Conservation (phyloP, 2,797 vertebrate species). For the Zalophus californianus region DNA sequence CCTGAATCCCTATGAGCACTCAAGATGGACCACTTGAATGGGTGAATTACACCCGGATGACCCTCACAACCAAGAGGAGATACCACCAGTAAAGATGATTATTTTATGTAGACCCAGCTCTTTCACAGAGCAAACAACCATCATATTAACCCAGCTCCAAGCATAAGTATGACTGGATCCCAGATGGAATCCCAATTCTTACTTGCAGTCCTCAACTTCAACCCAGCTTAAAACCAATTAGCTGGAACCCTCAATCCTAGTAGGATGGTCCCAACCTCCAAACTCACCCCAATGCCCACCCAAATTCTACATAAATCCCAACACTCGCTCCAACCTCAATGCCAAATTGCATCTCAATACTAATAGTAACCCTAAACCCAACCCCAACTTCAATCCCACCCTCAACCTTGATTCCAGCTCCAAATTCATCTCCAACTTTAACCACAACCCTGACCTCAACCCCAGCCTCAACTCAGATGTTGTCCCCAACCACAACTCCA, state of each 20-base stretch:
- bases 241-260: background rate
- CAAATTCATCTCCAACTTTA: background rate
- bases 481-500: background rate
- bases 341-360: background rate
- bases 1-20: background rate
- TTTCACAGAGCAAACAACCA: background rate
- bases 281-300: background rate
- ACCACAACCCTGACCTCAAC: background rate
- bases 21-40: background rate
- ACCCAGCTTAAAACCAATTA: background rate
- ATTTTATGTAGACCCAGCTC: background rate
- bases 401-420: background rate
- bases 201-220: background rate
- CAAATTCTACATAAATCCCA: background rate
- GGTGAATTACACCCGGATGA: background rate
- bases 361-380: background rate
- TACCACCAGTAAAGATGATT: rapidly evolving
- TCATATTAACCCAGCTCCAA: background rate
- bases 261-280: background rate
- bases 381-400: background rate
- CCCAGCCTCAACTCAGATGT: background rate
- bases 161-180: background rate
- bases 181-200: background rate
- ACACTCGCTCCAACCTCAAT: background rate
- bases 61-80: background rate